Percentiles rank a stretch among this genome's conserved stretches.
Conservation (phyloP, 2,888 invertebrate species). For the Pheosia gnoma region DNA sequence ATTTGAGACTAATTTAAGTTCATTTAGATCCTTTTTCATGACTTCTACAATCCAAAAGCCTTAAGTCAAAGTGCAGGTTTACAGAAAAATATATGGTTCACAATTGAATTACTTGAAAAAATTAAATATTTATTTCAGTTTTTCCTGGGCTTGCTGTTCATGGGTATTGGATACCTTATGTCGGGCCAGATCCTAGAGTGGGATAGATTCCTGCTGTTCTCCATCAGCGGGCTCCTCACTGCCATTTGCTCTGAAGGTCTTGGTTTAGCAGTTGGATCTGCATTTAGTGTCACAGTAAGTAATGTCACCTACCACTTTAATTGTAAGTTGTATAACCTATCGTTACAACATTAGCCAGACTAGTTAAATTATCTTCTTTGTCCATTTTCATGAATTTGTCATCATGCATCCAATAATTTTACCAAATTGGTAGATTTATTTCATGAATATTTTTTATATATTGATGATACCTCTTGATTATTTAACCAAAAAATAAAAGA, state of each 20-base stretch:
- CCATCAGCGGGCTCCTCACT: constrained; percentile 83
- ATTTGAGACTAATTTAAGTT: too few species aligned
- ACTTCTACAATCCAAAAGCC: neutral
- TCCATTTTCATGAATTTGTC: too few species aligned
- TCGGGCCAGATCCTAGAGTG: constrained; percentile 88
- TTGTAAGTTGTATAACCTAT: neutral
- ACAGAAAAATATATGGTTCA: too few species aligned
- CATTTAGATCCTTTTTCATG: constrained; percentile 3
- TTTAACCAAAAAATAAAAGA: too few species aligned
- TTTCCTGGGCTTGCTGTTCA: constrained; percentile 74
- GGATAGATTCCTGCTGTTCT: constrained; percentile 84
- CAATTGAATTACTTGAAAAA: neutral
- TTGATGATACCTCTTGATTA: too few species aligned
- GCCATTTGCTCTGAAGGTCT: constrained; percentile 89
- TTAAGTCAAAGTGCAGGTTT: too few species aligned
- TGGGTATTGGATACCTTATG: constrained; percentile 80
- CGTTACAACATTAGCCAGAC: too few species aligned
- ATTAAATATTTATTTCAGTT: constrained; percentile 62
- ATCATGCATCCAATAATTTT: too few species aligned
- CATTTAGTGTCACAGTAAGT: constrained; percentile 84
- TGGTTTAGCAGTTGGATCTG: constrained; percentile 87
- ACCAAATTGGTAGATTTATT: too few species aligned
- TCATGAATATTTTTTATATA: too few species aligned
- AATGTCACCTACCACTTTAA: constrained; percentile 5
- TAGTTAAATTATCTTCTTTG: too few species aligned